Conservation (phyloP, 1,140 invertebrate genomes). For the Oedothorax gibbosus region DNA sequence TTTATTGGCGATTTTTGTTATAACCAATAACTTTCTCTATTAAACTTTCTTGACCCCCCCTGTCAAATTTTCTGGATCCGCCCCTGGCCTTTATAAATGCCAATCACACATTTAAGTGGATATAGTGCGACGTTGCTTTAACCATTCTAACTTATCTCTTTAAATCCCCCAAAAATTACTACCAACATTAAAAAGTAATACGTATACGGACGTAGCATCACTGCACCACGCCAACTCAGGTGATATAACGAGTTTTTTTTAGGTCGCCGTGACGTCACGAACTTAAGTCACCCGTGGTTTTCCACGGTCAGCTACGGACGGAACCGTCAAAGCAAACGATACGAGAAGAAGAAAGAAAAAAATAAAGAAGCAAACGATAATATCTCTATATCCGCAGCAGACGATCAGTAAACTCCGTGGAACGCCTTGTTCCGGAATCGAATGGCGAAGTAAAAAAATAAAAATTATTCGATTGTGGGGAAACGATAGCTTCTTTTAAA, state of each 20-base stretch:
- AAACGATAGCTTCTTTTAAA: no score
- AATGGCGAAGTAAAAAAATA: neutral
- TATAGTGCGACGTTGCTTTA: no score
- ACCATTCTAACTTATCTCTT: no score
- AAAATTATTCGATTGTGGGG: neutral
- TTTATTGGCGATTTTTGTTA: no score
- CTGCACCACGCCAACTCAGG: slow-evolving; percentile 9
- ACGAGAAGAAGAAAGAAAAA: slow-evolving; percentile 10
- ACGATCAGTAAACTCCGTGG: slow-evolving; percentile 15
- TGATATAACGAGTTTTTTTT: slow-evolving; percentile 25
- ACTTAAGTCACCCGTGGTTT: slow-evolving; percentile 25
- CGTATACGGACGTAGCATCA: no score
- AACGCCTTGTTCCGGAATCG: slow-evolving; percentile 20
- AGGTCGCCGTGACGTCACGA: slow-evolving; percentile 35
- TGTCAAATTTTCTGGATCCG: no score
- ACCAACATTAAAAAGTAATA: no score
- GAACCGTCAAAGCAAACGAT: slow-evolving; percentile 2
- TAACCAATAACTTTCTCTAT: no score
- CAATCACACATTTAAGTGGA: no score
- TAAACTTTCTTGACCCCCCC: no score
- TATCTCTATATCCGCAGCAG: neutral
- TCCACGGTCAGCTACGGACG: slow-evolving; percentile 29
- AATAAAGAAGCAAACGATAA: slow-evolving; percentile 23
- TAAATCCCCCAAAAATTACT: no score
- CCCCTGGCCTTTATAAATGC: no score